Base-by-base conservation (phyloP, 2,888 invertebrate species). In the Cabera pusaria region DNA sequence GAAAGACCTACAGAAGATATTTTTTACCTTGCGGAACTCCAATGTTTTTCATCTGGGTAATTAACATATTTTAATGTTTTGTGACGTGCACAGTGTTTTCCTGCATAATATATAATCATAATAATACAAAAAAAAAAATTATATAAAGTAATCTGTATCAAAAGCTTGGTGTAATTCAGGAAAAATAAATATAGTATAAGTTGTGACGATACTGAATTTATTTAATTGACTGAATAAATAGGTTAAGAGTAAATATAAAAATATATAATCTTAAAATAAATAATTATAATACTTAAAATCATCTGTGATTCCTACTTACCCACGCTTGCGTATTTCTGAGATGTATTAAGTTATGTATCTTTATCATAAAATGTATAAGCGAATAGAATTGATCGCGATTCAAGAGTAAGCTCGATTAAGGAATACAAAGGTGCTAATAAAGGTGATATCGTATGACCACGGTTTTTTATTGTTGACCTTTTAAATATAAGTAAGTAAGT, bases 371-470 rank as follows among this genome's bases (percentile, higher is more conserved):
- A 1, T 1, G 1, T 19, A 9, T 12, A 14, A 14, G 7, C 22
- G 10, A 31, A 6, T 16, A 23, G 8, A 18, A 2, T 14, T 17
- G 16, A 14, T 12, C 14, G 5, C 5, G 20, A 37, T 29, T 27
- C 1, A 29, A 22, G 18, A 22, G 10, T 38, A 22, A 31, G 19
- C 1, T 22, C n/a, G n/a, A 10, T 19, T 26, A 42, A 29, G 3
- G 9, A 10, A 29, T 18, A 8, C 16, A 5, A 18, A 35, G 44
- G 44, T 45, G 40, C 25, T 47, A 57, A 55, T 65, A 65, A 60
- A 65, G 56, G 56, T 58, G 52, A 62, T 65, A 58, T 40, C 49
- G 40, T 32, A 48, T 52, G 46, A 39, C 35, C 32, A 17, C 36
- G 45, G 23, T 23, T 2, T 48, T 45, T 36, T 48, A 49, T 21